Conservation (phyloP, 2,888 invertebrate genomes). For the Drosophila hamatofila region DNA sequence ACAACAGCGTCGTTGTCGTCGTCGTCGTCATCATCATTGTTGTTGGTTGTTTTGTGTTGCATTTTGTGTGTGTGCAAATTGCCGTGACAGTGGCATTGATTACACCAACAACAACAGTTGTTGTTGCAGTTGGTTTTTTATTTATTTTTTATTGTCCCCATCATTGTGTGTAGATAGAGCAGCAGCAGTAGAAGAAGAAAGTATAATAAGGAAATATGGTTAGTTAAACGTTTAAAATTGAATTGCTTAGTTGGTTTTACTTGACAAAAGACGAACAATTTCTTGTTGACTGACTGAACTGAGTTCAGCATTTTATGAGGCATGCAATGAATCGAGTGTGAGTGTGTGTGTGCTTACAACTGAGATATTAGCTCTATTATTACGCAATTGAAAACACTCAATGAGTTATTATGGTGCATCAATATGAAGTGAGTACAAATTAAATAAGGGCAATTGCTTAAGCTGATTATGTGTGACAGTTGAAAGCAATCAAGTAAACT, state of each 20-base stretch:
- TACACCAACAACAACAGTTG: conserved; percentile 63
- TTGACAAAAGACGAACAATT: conserved; percentile 22
- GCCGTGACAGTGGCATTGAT: conserved; percentile 80
- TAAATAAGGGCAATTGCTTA: background rate
- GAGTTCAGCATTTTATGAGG: background rate
- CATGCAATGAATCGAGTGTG: conserved; percentile 1
- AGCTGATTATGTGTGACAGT: conserved; percentile 9
- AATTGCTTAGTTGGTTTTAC: conserved; percentile 53
- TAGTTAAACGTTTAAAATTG: conserved; percentile 77
- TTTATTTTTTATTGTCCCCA: conserved; percentile 22
- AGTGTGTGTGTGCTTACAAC: conserved; percentile 1
- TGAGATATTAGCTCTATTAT: conserved; percentile 1
- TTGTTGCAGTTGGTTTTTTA: conserved; percentile 13
- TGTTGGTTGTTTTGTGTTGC: conserved; percentile 67
- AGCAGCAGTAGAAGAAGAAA: conserved; percentile 39
- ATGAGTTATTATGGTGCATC: background rate
- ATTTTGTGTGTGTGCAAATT: conserved; percentile 81
- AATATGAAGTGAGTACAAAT: conserved; percentile 6
- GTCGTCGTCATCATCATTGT: conserved; percentile 8
- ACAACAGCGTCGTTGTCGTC: conserved; percentile 8
- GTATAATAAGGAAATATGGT: conserved; percentile 77
- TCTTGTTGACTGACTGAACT: conserved; percentile 6
- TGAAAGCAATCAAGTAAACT: background rate
- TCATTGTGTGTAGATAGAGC: conserved; percentile 30
- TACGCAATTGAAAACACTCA: background rate